These are phyloP conservation scores for Cantharis flavilabris DNA, from an alignment of 2,888 invertebrate genomes.

Conservation along the genomic window DNA sequence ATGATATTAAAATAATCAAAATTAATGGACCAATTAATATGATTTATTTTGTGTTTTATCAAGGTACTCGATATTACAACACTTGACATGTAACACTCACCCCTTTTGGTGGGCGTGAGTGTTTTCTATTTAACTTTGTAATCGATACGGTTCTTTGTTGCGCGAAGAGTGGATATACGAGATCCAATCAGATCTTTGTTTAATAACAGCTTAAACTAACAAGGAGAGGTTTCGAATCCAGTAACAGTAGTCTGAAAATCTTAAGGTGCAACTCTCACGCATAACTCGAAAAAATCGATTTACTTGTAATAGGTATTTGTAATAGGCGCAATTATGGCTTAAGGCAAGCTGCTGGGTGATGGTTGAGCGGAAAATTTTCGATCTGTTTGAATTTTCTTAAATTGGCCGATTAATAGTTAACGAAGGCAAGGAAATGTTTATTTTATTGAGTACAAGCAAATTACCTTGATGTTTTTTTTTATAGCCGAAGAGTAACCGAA, in stretches of 20 bases:
- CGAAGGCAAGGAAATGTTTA: not conserved
- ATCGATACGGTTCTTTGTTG: not conserved
- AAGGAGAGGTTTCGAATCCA: too few species aligned
- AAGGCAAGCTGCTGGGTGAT: too few species aligned
- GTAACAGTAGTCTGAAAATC: too few species aligned
- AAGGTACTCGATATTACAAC: not conserved
- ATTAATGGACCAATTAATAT: not conserved
- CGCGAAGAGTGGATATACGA: not conserved
- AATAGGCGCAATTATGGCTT: too few species aligned
- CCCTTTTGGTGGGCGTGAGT: not conserved
- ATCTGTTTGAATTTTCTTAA: not conserved
- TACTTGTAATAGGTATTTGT: too few species aligned
- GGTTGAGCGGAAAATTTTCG: too few species aligned
- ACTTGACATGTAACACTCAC: not conserved
- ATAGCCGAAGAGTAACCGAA: slow-evolving; percentile 6
- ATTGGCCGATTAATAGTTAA: not conserved
- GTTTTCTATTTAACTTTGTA: not conserved
- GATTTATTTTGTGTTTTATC: not conserved
- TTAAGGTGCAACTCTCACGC: too few species aligned
- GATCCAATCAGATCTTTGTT: not conserved
- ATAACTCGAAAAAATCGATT: too few species aligned
- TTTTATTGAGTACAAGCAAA: not conserved
- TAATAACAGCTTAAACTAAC: too few species aligned
- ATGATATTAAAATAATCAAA: not conserved
- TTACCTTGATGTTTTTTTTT: slow-evolving; percentile 2